A percentile compares a stretch with the other conserved stretches of the same genome.
Conservation (phyloP, 2,888 invertebrate species). For the Euclidia mi region DNA sequence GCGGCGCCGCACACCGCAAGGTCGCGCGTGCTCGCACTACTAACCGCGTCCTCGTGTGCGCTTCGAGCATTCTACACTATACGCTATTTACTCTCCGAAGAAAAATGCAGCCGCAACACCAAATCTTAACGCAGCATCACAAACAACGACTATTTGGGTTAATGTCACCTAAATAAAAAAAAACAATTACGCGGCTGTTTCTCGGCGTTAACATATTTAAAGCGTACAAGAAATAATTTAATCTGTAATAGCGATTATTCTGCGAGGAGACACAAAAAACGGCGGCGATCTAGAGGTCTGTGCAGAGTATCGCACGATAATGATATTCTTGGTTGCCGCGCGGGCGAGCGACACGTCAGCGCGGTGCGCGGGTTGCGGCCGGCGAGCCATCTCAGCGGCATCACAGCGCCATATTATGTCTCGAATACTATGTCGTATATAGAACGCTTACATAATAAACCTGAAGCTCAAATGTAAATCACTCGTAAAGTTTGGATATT, state of each 20-base stretch:
- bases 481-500: too few relatives aligned
- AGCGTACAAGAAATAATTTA: conserved; percentile 1
- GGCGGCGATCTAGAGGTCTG: neutral
- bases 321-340: neutral
- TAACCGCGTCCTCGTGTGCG: neutral
- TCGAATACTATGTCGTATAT: too few relatives aligned
- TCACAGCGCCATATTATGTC: too few relatives aligned
- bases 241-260: conserved; percentile 6
- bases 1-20: neutral
- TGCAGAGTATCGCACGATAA: neutral
- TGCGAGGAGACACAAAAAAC: conserved; percentile 1
- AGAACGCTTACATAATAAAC: too few relatives aligned
- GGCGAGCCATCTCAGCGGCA: too few relatives aligned
- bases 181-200: neutral
- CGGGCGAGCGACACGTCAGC: neutral
- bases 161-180: neutral
- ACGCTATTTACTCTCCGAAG: neutral
- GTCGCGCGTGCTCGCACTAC: conserved; percentile 2
- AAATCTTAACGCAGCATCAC: neutral
- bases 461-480: too few relatives aligned
- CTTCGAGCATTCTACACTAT: neutral
- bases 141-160: neutral
- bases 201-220: neutral
- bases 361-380: too few relatives aligned
- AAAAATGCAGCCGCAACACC: neutral